phyloP scores from a whole-genome alignment of 2,797 vertebrate genomes.

The Anabas testudineus region DNA sequence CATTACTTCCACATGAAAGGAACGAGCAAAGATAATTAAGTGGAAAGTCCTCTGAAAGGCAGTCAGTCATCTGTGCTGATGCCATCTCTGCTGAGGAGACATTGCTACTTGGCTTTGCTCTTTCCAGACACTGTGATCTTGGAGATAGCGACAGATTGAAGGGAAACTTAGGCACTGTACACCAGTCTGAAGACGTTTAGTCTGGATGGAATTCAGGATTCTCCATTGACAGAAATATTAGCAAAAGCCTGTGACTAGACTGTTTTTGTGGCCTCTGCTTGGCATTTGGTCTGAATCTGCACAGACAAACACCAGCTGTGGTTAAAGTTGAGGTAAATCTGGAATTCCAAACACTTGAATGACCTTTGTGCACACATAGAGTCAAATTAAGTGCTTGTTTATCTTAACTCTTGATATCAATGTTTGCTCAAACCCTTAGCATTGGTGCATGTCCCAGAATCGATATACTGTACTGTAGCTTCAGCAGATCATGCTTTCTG shows the following conservation, averaged over 20 bases:
- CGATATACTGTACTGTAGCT: neutral
- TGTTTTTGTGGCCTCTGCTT: conserved; percentile 13
- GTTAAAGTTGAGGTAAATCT: conserved; percentile 21
- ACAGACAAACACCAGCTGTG: conserved; percentile 7
- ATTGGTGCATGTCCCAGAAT: neutral
- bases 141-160: conserved; percentile 43
- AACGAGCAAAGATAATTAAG: conserved; percentile 63
- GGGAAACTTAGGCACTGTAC: conserved; percentile 27
- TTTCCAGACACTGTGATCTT: conserved; percentile 51
- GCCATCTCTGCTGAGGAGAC: conserved; percentile 70
- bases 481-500: neutral
- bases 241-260: conserved; percentile 2
- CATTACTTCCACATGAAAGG: conserved; percentile 74
- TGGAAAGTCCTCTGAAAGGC: conserved; percentile 70
- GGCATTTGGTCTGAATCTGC: conserved; percentile 8
- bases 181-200: conserved; percentile 21
- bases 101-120: conserved; percentile 44
- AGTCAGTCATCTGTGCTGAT: conserved; percentile 56
- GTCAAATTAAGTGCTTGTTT: conserved; percentile 1
- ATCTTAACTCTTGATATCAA: neutral
- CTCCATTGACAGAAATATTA: conserved; percentile 28
- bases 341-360: conserved; percentile 29
- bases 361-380: conserved; percentile 32
- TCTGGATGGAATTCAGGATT: conserved; percentile 15
- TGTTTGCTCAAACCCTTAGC: conserved; percentile 33